These are phyloP conservation scores for Clarias gariepinus DNA, from an alignment of 2,113 vertebrate genomes.

Conservation along the genomic window DNA sequence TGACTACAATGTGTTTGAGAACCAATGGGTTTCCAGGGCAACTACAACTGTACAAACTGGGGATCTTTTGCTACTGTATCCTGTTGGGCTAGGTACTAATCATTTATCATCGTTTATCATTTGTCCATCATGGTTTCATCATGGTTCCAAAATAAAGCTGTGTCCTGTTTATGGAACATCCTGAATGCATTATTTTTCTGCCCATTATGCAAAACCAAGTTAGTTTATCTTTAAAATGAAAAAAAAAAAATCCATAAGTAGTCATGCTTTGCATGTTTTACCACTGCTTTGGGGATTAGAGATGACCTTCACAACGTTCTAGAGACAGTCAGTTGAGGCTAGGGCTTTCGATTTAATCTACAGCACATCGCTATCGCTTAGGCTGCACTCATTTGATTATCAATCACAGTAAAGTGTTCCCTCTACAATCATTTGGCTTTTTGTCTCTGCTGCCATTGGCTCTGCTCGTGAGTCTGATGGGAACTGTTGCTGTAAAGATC, in stretches of 20 bases:
- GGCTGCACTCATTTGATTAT: constrained; percentile 43
- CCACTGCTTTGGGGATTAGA: constrained; percentile 29
- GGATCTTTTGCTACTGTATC: not conserved
- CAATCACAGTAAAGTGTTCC: constrained; percentile 35
- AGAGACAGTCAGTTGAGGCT: constrained; percentile 26
- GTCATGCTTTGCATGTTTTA: constrained; percentile 21
- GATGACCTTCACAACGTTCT: constrained; percentile 43
- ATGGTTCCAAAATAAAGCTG: not conserved
- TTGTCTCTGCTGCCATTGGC: constrained; percentile 20
- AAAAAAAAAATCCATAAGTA: constrained; percentile 39
- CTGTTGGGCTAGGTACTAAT: not conserved
- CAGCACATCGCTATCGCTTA: constrained; percentile 31
- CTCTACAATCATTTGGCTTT: constrained; percentile 32
- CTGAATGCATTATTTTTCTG: not conserved
- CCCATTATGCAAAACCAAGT: not conserved
- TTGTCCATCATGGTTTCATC: not conserved
- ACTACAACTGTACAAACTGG: not conserved
- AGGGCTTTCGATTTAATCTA: constrained; percentile 41
- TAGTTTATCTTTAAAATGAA: constrained; percentile 16
- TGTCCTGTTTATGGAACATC: not conserved
- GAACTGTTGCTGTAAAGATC: constrained; percentile 11
- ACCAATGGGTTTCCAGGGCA: not conserved
- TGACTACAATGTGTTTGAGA: not conserved
- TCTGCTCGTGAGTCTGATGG: not conserved
- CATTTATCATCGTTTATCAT: not conserved